These are phyloP conservation scores for Saguinus midas DNA, from an alignment of 2,113 vertebrate genomes.

Conservation along the genomic window DNA sequence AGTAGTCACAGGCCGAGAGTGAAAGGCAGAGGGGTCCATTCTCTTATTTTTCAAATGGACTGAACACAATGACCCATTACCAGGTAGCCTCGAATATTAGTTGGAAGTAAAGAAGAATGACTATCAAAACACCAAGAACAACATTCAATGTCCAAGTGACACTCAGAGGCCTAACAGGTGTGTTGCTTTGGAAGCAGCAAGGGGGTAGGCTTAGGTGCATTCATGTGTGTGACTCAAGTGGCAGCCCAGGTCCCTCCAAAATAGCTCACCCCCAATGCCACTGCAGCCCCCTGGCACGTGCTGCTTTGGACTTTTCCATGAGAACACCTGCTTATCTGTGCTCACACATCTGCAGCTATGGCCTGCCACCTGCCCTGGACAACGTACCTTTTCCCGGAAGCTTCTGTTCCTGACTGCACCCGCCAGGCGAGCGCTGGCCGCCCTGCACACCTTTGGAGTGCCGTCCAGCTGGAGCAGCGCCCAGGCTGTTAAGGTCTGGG, in stretches of 20 bases:
- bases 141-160: rapidly evolving
- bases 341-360: background rate
- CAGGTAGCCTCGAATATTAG: background rate
- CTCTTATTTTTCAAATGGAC: background rate
- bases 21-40: background rate
- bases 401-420: conserved; percentile 79
- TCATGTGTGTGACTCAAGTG: background rate
- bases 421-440: conserved; percentile 84
- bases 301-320: rapidly evolving
- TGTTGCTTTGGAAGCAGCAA: background rate
- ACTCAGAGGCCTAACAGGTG: rapidly evolving
- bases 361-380: background rate
- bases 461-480: conserved; percentile 90
- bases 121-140: too few relatives aligned
- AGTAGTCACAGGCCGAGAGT: background rate
- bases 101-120: background rate
- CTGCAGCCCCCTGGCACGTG: rapidly evolving
- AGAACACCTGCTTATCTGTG: background rate
- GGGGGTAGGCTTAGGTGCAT: rapidly evolving
- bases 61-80: background rate
- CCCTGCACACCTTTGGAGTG: conserved; percentile 87
- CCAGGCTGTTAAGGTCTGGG: conserved; percentile 86
- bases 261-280: rapidly evolving
- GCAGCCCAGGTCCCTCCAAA: background rate
- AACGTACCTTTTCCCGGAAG: conserved; percentile 89